phyloP scores from a whole-genome alignment of 2,113 vertebrate species.

The Engraulis encrasicolus region DNA sequence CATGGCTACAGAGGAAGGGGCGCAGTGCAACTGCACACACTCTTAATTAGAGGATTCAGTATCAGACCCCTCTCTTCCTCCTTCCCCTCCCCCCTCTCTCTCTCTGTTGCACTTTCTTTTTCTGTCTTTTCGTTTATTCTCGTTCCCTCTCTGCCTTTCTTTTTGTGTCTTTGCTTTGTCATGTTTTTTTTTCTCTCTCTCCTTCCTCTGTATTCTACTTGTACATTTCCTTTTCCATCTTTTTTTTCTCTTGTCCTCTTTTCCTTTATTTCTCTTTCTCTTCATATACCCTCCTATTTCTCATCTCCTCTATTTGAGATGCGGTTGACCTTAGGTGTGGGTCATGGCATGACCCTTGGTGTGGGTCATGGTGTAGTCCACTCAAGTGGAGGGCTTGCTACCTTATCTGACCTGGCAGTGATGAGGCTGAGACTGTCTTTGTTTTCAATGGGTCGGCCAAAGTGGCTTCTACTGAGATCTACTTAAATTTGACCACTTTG shows the following conservation, averaged over 20 bases:
- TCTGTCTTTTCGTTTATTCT: background rate
- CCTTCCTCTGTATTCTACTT: no score
- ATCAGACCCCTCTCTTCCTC: slow-evolving; percentile 31
- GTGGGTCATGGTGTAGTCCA: no score
- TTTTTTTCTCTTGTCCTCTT: no score
- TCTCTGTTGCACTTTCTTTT: background rate
- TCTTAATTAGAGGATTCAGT: slow-evolving; percentile 48
- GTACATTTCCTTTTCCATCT: no score
- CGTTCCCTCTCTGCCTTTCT: background rate
- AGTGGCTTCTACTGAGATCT: background rate
- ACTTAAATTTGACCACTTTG: background rate
- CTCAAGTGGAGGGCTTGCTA: background rate
- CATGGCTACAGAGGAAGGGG: slow-evolving; percentile 45
- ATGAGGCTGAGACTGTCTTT: background rate
- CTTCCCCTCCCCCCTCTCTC: background rate
- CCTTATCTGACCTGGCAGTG: background rate
- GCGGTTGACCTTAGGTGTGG: no score
- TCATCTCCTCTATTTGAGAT: no score
- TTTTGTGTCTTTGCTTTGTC: background rate
- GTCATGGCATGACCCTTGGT: no score
- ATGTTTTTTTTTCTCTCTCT: no score
- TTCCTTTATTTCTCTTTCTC: no score
- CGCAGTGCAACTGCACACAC: no score
- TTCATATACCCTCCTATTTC: no score
- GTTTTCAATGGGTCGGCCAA: background rate